These are phyloP conservation scores for Vollenhovia emeryi DNA, from an alignment of 1,140 invertebrate genomes.

Conservation along the genomic window DNA sequence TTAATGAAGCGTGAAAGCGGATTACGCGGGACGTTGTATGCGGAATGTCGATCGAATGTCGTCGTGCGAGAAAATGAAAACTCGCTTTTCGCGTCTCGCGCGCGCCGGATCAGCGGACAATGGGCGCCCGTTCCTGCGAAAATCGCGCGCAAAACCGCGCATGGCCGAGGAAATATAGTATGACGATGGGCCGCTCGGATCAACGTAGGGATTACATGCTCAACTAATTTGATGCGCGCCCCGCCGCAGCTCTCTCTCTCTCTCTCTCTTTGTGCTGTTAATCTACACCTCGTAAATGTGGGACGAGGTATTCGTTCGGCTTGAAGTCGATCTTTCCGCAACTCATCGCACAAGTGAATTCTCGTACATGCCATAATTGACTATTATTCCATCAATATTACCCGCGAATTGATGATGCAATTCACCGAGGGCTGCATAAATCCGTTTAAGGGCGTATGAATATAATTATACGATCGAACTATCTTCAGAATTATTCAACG, in stretches of 20 bases:
- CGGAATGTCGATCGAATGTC: slow-evolving; percentile 3
- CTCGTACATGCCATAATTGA: not conserved
- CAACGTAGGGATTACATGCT: slow-evolving; percentile 43
- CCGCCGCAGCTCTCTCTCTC: not conserved
- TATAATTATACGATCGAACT: not conserved
- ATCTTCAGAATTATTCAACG: not conserved
- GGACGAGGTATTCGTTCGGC: not conserved
- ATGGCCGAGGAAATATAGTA: slow-evolving; percentile 20
- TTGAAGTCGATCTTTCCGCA: slow-evolving; percentile 18
- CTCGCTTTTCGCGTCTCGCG: not conserved
- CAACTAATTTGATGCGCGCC: slow-evolving; percentile 38
- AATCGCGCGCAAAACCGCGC: not conserved
- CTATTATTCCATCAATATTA: slow-evolving; percentile 47
- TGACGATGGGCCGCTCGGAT: slow-evolving; percentile 28
- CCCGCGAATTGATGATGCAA: not conserved
- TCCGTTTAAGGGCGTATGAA: not conserved
- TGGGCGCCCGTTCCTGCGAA: not conserved
- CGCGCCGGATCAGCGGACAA: slow-evolving; percentile 10
- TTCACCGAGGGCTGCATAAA: not conserved
- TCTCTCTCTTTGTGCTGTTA: not conserved
- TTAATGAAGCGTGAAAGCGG: slow-evolving; percentile 36
- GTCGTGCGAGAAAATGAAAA: slow-evolving; percentile 15
- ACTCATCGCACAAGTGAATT: slow-evolving; percentile 11
- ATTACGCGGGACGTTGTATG: not conserved
- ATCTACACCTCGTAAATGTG: slow-evolving; percentile 14